Evolutionary conservation across 2,888 invertebrate species (phyloP), one percentile per base, ranked within the genome.

Genomic region (Meiosimyza decipiens): DNA sequence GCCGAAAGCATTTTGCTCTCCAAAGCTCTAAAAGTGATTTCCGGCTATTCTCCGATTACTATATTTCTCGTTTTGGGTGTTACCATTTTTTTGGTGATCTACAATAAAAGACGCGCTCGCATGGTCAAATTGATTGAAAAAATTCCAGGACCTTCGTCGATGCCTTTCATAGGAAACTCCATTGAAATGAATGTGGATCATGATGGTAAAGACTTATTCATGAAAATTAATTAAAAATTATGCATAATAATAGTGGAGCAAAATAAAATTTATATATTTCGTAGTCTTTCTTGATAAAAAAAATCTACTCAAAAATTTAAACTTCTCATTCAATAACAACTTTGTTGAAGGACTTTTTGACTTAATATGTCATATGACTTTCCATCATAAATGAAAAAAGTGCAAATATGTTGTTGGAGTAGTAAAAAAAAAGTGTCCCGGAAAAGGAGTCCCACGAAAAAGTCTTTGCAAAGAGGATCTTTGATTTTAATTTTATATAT

Each of bases 81-180:
- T 16, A 73, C 79, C 15, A 77, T 81, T 1, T 86, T 83, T 74
- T 72, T 85, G 63, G 79, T 85, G 73, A 77, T 85, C 65, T 86
- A 85, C 65, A 87, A 86, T 71, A 81, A 81, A 67, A 75, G 84
- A 60, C 82, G 88, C 60, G 82, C 85, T 51, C 83, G 87, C 69
- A 80, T 88, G 77, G 87, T 89, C 57, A 85, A 87, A 75, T 83
- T 89, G 70, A 87, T 90, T 71, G 88, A 89, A 59, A 87, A 88
- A 80, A 89, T 92, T 71, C 91, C 90, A 11, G 91, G 91, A 65
- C 91, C 91, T 13, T 86, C 88, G 1, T 87, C 89, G 5, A 80
- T 90, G 68, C 91, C 91, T 0, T 79, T 92, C 16, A 81, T 92
- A 71, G 92, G 92, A 55, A 87, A 92, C 83, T 88, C 89, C 33